These are phyloP conservation scores for Amazona guildingii DNA, from an alignment of 2,113 vertebrate genomes.

Conservation along the genomic window DNA sequence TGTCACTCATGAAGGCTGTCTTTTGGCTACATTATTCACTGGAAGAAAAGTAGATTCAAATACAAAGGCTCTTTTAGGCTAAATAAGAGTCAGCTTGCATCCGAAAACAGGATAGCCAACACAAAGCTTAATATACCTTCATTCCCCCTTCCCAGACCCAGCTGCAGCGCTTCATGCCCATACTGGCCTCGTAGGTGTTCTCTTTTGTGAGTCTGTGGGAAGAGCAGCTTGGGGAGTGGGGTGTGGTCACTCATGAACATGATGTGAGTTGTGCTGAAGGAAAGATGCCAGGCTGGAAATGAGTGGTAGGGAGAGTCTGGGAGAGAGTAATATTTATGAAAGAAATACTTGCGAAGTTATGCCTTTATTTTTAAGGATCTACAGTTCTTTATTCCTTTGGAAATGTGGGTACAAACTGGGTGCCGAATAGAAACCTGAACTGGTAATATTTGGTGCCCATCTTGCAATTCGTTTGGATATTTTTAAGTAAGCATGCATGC, in stretches of 20 bases:
- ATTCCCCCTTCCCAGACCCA: background rate
- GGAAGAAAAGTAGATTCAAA: background rate
- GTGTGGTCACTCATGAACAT: background rate
- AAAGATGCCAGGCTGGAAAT: background rate
- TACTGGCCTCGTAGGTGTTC: rapidly evolving
- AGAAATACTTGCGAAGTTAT: background rate
- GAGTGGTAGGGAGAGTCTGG: background rate
- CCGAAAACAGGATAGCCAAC: background rate
- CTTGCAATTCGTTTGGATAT: background rate
- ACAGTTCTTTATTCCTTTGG: background rate
- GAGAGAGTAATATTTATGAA: background rate
- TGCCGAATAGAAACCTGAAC: background rate
- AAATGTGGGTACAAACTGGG: background rate
- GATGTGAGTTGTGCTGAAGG: rapidly evolving
- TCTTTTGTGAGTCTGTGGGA: background rate
- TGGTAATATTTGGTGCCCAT: background rate
- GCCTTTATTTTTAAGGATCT: background rate
- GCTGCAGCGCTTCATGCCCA: background rate
- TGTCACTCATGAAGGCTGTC: background rate
- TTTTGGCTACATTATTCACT: background rate
- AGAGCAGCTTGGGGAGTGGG: background rate
- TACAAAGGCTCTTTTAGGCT: background rate
- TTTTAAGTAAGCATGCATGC: background rate
- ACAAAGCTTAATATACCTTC: background rate
- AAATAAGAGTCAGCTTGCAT: background rate